Base-by-base conservation (phyloP, 2,113 vertebrate genomes). In the Osmerus eperlanus region DNA sequence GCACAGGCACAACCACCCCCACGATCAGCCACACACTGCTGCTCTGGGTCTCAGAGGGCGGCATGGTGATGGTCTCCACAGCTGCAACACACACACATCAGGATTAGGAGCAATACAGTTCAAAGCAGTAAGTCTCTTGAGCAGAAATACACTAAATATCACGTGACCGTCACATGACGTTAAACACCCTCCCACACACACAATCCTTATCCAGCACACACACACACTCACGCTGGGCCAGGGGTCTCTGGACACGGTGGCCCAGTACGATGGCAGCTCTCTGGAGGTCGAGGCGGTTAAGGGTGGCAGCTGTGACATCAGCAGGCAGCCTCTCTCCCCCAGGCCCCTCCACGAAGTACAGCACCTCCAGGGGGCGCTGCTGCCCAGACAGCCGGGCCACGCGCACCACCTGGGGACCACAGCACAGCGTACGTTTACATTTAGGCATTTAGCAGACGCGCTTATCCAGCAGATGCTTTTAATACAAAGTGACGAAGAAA, bases 251-350 rank as follows among this genome's bases (percentile, higher is more conserved):
- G 56, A 99, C 94, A 19, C 93, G 91, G 88, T 97, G 97, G 11
- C 97, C 97, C 0, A 99, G 90, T 72, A 98, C 93, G 14, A 99
- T 98, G 25, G 97, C 97, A 0, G 96, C 97, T 68, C 93, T 94
- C 90, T 99, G 97, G 63, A 97, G 92, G 68, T 98, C 94, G 0
- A 99, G 89, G 60, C 90, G 92, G 87, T 98, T 99, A 68, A 99
- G 92, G 65, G 96, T 88, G 55, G 93, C 90, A 0, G 96, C 95
- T 2, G 94, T 95, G 36, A 82, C 89, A 75, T 92, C 85, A 0
- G 95, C 96, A 0, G 92, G 91, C 12, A 99, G 83, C 6, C 97
- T 90, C 51, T 93, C 91, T 9, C 96, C 96, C 0, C 91, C 91
- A 1, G 92, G 94, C 74, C 94, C 93, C 81, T 99, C 97, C 78